Percentiles rank a stretch among this genome's conserved stretches.
phyloP scores from a whole-genome alignment of 2,113 vertebrate species.

The Anolis sagrei region DNA sequence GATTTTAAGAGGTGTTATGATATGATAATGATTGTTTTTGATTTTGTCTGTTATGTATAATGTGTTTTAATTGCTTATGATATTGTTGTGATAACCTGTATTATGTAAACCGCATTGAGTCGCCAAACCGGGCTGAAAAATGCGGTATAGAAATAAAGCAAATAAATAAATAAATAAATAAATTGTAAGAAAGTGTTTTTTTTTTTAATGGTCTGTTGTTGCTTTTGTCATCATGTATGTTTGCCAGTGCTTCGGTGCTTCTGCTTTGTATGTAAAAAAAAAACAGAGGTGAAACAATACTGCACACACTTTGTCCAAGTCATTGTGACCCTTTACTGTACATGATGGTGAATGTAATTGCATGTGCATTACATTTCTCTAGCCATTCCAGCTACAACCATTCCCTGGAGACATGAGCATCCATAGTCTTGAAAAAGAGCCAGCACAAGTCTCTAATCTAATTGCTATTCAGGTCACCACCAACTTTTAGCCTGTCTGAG shows the following conservation, averaged over 20 bases:
- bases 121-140: too few species aligned
- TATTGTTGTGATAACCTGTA: too few species aligned
- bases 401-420: conserved; percentile 71
- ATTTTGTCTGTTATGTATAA: too few species aligned
- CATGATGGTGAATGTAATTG: conserved; percentile 49
- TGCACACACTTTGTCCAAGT: not conserved
- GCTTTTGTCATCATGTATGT: too few species aligned
- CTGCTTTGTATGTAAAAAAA: not conserved
- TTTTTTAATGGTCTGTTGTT: too few species aligned
- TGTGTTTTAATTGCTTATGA: too few species aligned
- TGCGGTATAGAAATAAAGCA: too few species aligned
- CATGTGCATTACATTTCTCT: conserved; percentile 50
- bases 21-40: too few species aligned
- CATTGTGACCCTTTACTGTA: conserved; percentile 56
- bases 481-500: conserved; percentile 62
- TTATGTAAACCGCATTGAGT: too few species aligned
- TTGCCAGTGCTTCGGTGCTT: not conserved
- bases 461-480: conserved; percentile 72
- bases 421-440: conserved; percentile 46
- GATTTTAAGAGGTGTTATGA: too few species aligned
- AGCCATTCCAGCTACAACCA: conserved; percentile 65
- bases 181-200: too few species aligned
- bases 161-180: too few species aligned
- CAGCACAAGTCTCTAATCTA: conserved; percentile 45
- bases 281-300: not conserved